phyloP scores from a whole-genome alignment of 1,140 invertebrate genomes.

The Hylyphantes graminicola region DNA sequence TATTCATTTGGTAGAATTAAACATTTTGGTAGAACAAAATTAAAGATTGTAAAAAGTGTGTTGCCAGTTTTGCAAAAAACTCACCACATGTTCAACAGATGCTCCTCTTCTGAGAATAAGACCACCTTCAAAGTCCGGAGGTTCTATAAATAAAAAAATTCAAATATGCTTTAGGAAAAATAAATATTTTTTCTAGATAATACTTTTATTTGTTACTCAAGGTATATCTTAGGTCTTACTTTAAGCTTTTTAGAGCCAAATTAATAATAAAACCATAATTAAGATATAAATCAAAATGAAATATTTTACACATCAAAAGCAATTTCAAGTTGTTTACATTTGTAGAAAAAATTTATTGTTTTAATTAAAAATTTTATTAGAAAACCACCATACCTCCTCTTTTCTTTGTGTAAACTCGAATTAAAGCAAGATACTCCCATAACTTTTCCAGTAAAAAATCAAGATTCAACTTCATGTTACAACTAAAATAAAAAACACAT shows the following conservation, averaged over 20 bases:
- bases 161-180: background rate
- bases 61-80: background rate
- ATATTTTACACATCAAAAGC: no score
- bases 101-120: constrained; percentile 93
- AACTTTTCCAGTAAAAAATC: constrained; percentile 92
- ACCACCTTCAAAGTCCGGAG: constrained; percentile 94
- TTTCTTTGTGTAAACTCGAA: constrained; percentile 98
- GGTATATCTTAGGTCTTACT: no score
- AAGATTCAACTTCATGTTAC: constrained; percentile 99
- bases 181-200: background rate
- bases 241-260: no score
- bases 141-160: constrained; percentile 70
- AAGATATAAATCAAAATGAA: background rate
- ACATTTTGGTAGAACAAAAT: no score
- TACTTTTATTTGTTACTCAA: background rate
- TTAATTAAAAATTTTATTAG: no score
- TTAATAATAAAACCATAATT: background rate
- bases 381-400: constrained; percentile 75
- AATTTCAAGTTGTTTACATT: no score
- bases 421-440: constrained; percentile 94
- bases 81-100: constrained; percentile 88
- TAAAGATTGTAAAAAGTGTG: no score
- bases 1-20: no score
- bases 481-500: constrained; percentile 74
- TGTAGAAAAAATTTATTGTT: no score